These are phyloP conservation scores for Crenuchus spilurus DNA, from an alignment of 2,797 vertebrate species.

Conservation along the genomic window DNA sequence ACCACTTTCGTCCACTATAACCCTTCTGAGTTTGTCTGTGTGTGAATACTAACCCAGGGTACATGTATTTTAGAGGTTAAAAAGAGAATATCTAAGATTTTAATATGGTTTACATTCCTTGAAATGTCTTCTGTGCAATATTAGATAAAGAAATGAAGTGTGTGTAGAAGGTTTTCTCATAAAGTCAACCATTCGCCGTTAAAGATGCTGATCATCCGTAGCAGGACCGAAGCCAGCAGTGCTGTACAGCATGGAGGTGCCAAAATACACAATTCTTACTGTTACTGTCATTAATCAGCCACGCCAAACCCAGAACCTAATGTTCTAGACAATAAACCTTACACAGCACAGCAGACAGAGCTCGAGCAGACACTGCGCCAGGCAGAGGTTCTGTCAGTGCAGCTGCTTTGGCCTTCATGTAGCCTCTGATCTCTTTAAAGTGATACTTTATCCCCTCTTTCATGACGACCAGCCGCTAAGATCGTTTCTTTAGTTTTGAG, in stretches of 20 bases:
- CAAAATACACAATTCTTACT: constrained; percentile 31
- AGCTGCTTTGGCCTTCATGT: background rate
- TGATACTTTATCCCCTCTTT: too few species aligned
- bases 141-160: constrained; percentile 53
- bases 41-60: constrained; percentile 29
- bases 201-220: background rate
- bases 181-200: too few species aligned
- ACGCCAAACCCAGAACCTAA: too few species aligned
- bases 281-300: background rate
- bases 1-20: too few species aligned
- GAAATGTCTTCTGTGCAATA: constrained; percentile 75
- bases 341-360: background rate
- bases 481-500: too few species aligned
- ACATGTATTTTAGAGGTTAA: background rate
- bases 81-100: constrained; percentile 49
- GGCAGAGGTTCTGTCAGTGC: background rate
- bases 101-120: constrained; percentile 71
- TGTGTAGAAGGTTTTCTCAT: constrained; percentile 6
- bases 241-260: constrained; percentile 41
- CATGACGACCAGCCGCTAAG: too few species aligned
- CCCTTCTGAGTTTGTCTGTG: constrained; percentile 22
- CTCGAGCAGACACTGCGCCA: background rate
- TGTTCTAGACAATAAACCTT: too few species aligned
- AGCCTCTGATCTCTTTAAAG: background rate
- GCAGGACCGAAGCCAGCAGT: constrained; percentile 46